phyloP scores from a whole-genome alignment of 2,113 vertebrate genomes.

The Anseranas semipalmata region DNA sequence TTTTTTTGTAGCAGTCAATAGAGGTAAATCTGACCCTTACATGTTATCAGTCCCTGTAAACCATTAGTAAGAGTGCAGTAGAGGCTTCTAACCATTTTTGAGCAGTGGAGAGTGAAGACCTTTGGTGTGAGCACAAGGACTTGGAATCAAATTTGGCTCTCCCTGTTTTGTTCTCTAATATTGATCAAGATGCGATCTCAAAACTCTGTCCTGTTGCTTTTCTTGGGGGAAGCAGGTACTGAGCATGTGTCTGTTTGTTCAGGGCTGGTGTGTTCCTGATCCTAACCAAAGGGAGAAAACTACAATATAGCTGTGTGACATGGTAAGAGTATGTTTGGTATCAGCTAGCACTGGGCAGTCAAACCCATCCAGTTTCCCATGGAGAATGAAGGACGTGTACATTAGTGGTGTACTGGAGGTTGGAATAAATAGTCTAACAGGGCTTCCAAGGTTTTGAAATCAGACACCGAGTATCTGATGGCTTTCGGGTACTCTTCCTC shows the following conservation, averaged over 20 bases:
- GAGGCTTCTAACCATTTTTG: background rate
- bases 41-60: background rate
- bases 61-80: rapidly evolving
- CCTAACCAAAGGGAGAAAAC: background rate
- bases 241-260: background rate
- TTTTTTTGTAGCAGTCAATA: background rate
- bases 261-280: rapidly evolving
- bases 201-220: background rate
- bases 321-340: background rate
- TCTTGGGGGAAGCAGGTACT: background rate
- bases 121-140: background rate
- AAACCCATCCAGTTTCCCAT: background rate
- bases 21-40: background rate
- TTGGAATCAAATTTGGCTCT: background rate
- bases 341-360: background rate
- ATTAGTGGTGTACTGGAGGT: background rate
- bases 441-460: background rate
- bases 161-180: background rate
- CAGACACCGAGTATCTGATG: background rate
- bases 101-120: background rate
- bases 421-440: background rate
- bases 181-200: background rate
- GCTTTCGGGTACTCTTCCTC: background rate
- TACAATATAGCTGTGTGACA: background rate
- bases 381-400: background rate